A percentile compares a stretch with the other conserved stretches of the same genome.
Conservation (phyloP, 2,888 invertebrate species). For the Xylota sylvarum region DNA sequence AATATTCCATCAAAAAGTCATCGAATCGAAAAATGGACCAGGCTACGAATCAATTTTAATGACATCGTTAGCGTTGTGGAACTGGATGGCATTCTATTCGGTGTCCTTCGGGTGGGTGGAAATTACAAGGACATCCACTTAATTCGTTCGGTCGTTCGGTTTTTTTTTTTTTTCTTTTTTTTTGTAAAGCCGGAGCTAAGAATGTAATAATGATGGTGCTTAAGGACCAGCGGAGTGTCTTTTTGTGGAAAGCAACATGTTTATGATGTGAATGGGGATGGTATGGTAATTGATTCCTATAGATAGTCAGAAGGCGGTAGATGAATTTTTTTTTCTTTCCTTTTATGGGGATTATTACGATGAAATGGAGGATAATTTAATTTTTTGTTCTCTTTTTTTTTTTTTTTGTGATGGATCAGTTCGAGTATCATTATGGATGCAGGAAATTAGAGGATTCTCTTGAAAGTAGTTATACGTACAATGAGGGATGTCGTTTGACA, state of each 20-base stretch:
- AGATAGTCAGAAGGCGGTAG: constrained; percentile 1
- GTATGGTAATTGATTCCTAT: constrained; percentile 24
- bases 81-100: constrained; percentile 39
- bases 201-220: constrained; percentile 49
- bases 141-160: constrained; percentile 34
- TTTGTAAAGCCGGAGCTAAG: constrained; percentile 25
- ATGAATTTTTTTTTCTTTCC: not conserved
- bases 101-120: constrained; percentile 32
- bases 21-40: constrained; percentile 38
- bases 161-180: not conserved
- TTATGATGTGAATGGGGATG: constrained; percentile 27
- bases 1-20: constrained; percentile 45
- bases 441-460: not conserved
- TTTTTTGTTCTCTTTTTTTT: not conserved
- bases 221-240: constrained; percentile 9
- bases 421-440: constrained; percentile 3
- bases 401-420: not conserved
- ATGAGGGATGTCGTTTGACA: not conserved
- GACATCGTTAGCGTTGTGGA: constrained; percentile 58
- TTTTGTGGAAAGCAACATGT: constrained; percentile 43
- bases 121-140: constrained; percentile 29
- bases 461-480: not conserved
- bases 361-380: constrained; percentile 29
- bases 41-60: constrained; percentile 63
- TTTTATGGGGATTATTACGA: constrained; percentile 10